Conservation (phyloP, 2,797 vertebrate genomes). For the Liasis olivaceus region DNA sequence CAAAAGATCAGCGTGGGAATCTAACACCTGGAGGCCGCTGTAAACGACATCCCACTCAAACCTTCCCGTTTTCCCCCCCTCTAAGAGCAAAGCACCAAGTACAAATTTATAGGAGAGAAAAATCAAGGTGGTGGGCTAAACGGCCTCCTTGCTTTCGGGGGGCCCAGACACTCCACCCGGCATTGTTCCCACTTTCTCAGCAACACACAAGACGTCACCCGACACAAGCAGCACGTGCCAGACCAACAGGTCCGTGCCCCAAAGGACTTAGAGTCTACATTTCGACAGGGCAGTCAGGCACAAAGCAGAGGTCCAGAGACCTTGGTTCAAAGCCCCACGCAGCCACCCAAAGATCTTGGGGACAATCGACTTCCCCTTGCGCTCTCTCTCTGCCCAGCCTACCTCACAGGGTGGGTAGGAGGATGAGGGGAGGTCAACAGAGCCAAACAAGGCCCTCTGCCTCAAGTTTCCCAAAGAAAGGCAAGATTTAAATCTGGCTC, state of each 20-base stretch:
- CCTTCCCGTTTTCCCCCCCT: too few species aligned
- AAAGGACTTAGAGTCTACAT: too few species aligned
- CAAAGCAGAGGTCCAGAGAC: background rate
- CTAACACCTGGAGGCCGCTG: background rate
- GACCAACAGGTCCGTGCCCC: too few species aligned
- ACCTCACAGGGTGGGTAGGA: background rate
- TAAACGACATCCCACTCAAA: too few species aligned
- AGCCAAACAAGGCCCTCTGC: background rate
- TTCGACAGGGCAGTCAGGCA: background rate
- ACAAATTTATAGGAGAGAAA: too few species aligned
- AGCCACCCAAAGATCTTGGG: background rate
- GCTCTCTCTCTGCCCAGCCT: background rate
- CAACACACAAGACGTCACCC: too few species aligned
- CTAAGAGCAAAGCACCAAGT: too few species aligned
- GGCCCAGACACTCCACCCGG: background rate
- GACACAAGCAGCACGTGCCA: too few species aligned
- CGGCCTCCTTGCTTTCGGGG: background rate
- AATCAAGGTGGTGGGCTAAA: background rate
- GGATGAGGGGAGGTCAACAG: background rate
- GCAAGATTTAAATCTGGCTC: background rate
- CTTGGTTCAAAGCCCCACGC: background rate
- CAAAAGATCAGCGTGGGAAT: too few species aligned
- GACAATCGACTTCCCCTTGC: too few species aligned
- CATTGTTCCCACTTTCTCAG: background rate
- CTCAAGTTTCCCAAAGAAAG: background rate